A percentile compares a stretch with the other conserved stretches of the same genome.
Conservation (phyloP, 2,888 invertebrate species). For the Mechanitis messenoides region DNA sequence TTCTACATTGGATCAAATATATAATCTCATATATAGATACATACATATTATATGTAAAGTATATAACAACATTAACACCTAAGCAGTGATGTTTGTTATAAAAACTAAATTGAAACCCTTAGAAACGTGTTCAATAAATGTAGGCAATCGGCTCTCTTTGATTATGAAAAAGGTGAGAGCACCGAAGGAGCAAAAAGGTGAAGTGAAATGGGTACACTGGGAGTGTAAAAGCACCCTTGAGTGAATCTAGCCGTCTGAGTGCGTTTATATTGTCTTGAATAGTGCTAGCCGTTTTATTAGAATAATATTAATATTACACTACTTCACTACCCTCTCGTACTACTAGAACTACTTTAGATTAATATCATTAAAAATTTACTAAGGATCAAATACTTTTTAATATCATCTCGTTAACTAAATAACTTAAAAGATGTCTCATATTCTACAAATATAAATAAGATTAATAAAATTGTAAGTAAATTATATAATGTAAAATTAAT, state of each 20-base stretch:
- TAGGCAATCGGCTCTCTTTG: constrained; percentile 57
- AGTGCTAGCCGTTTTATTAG: neutral
- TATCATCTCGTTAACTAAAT: too few species aligned
- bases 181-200: constrained; percentile 54
- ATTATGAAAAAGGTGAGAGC: constrained; percentile 62
- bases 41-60: too few species aligned
- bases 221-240: constrained; percentile 56
- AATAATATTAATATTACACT: neutral
- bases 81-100: constrained; percentile 16
- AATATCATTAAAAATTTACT: too few species aligned
- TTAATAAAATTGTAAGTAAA: too few species aligned
- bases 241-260: constrained; percentile 51
- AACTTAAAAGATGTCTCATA: too few species aligned
- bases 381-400: too few species aligned
- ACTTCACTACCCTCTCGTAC: too few species aligned
- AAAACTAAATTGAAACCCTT: constrained; percentile 40
- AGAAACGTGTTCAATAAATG: constrained; percentile 52
- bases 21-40: neutral
- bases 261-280: constrained; percentile 50
- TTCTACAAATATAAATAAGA: too few species aligned
- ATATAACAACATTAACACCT: neutral
- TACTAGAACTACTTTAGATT: too few species aligned
- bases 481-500: too few species aligned
- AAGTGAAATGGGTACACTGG: constrained; percentile 54
- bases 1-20: constrained; percentile 3